These are phyloP conservation scores for Paedocypris micromegethes DNA, from an alignment of 2,797 vertebrate species.

Conservation along the genomic window DNA sequence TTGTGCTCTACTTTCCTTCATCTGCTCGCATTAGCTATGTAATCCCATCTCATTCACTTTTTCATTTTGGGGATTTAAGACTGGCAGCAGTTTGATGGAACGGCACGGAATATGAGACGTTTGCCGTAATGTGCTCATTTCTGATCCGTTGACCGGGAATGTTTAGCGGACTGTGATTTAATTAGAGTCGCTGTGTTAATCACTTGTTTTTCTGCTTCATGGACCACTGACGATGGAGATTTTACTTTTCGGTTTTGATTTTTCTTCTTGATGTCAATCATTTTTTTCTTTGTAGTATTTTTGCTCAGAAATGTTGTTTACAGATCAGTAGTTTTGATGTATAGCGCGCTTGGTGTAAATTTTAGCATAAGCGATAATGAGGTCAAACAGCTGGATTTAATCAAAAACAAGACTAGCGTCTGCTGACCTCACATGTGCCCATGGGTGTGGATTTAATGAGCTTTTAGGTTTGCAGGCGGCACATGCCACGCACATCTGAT, in stretches of 20 bases:
- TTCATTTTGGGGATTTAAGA: constrained; percentile 67
- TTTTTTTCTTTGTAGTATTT: constrained; percentile 25
- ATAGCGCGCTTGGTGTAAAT: constrained; percentile 2
- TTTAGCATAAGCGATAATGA: constrained; percentile 32
- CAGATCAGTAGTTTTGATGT: constrained; percentile 5
- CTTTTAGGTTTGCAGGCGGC: neutral
- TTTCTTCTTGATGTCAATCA: neutral
- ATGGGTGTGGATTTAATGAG: constrained; percentile 22
- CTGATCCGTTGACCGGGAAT: constrained; percentile 27
- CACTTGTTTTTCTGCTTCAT: constrained; percentile 25
- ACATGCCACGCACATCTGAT: too few species aligned
- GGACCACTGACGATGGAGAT: constrained; percentile 15
- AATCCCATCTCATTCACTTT: constrained; percentile 75
- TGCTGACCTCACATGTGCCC: constrained; percentile 36
- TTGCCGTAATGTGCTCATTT: constrained; percentile 37
- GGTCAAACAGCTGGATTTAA: constrained; percentile 45
- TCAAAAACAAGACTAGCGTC: constrained; percentile 29
- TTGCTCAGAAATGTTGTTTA: constrained; percentile 13
- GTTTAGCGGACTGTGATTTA: constrained; percentile 38
- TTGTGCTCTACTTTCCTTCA: constrained; percentile 70
- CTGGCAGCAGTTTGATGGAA: constrained; percentile 52
- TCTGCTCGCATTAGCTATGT: constrained; percentile 77
- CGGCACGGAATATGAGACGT: constrained; percentile 48
- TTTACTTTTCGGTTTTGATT: neutral
- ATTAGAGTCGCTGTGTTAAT: constrained; percentile 46